A percentile compares a stretch with the other conserved stretches of the same genome.
Evolutionary conservation across 2,797 vertebrate species (phyloP).

Genomic region (Moxostoma hubbsi): DNA sequence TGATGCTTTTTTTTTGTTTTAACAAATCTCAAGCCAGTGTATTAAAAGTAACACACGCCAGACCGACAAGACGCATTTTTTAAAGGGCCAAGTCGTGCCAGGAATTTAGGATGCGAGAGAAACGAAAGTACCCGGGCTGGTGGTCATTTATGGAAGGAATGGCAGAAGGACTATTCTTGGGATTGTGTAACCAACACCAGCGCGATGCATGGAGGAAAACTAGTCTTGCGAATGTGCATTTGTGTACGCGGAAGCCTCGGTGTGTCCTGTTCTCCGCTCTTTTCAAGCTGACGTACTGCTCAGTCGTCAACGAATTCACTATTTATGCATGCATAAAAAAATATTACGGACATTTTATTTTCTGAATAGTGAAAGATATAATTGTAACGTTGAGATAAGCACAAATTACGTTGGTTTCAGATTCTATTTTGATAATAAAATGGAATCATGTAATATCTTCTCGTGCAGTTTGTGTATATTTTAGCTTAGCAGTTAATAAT

Average conservation of each 20-base stretch:
- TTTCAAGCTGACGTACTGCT: no score
- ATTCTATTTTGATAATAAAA: no score
- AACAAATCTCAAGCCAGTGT: neutral
- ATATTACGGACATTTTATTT: no score
- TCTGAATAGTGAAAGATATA: no score
- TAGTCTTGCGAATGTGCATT: neutral
- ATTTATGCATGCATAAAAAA: no score
- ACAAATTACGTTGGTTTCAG: no score
- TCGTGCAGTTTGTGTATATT: no score
- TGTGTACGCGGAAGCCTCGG: neutral
- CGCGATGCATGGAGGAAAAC: neutral
- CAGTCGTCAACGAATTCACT: no score
- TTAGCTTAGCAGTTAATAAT: no score
- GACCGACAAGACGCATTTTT: neutral
- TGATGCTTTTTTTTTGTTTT: neutral
- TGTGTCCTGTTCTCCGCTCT: neutral
- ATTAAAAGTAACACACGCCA: neutral
- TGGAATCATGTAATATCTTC: no score
- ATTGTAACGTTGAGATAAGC: no score
- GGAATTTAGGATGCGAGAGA: slow-evolving; percentile 15
- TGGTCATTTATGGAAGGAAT: slow-evolving; percentile 8
- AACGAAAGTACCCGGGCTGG: neutral
- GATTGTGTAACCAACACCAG: slow-evolving; percentile 10
- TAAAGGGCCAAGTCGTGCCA: neutral
- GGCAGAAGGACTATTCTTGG: neutral